Base-by-base conservation (phyloP, 2,888 invertebrate genomes). In the Agrilus cyanescens region DNA sequence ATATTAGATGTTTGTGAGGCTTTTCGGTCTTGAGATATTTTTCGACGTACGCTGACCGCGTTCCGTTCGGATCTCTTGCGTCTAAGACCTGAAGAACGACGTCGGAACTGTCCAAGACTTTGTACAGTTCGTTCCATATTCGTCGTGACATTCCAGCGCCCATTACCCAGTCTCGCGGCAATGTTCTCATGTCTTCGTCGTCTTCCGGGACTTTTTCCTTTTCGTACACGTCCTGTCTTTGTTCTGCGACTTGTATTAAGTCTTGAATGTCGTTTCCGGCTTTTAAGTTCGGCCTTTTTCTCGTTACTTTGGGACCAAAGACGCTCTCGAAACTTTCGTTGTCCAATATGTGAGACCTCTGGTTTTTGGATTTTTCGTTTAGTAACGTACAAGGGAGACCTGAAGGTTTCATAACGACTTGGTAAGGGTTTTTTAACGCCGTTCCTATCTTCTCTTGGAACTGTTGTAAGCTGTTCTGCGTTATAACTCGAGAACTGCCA, bases 91-190 rank as follows among this genome's bases (percentile, higher is more conserved):
- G 94, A 20, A 98, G 68, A 12, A 99, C 69, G 4, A 99, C 95
- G 75, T 99, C 98, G 0, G 97, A 94, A 3, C 97, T 95, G 66
- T 99, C 98, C 41, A 99, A 82, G 20, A 97, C 98, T 76, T 99
- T 99, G 63, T 97, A 95, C 35, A 99, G 67, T 64, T 99, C 98
- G 71, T 93, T 95, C 98, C 98, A 99, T 57, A 99, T 95, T 53
- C 98, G 77, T 68, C 79, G 90, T 55, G 96, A 97, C 68, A 94
- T 93, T 1, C 98, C 95, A 18, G 95, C 94, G 40, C 79, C 83
- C 78, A 95, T 93, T 2, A 95, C 82, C 85, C 93, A 91, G 65
- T 97, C 97, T 48, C 88, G 77, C 37, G 85, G 82, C 13, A 85
- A 80, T 53, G 84, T 82, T 59, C 76, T 81, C 6, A 85, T 77